phyloP scores from a whole-genome alignment of 2,888 invertebrate genomes.

The Hartigia nigra region DNA sequence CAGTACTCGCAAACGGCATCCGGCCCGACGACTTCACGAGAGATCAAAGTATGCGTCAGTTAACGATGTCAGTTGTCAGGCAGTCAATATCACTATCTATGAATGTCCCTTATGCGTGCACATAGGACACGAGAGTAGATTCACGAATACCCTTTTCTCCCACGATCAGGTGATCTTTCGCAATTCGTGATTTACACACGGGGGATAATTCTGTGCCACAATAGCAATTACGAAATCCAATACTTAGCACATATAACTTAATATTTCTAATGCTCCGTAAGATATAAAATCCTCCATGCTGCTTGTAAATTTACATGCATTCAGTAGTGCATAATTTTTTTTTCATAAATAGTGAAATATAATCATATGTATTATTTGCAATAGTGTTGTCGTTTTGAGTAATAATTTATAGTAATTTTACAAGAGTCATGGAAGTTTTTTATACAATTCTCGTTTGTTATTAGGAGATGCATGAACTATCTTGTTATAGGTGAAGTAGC shows the following conservation, averaged over 20 bases:
- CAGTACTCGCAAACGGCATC: conserved; percentile 48
- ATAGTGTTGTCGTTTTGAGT: background rate
- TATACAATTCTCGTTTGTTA: background rate
- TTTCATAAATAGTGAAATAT: background rate
- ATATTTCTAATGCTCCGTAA: conserved; percentile 13
- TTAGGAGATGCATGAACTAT: conserved; percentile 40
- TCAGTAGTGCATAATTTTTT: background rate
- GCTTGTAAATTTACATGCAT: conserved; percentile 12
- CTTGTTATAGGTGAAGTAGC: conserved; percentile 75
- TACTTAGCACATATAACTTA: conserved; percentile 20
- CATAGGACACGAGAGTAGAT: conserved; percentile 46
- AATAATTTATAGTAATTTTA: background rate
- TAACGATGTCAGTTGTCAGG: conserved; percentile 57
- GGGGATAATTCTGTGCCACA: conserved; percentile 15
- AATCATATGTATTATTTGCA: background rate
- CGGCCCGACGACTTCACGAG: conserved; percentile 46
- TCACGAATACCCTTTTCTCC: conserved; percentile 24
- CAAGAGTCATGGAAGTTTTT: background rate
- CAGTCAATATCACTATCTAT: conserved; percentile 53
- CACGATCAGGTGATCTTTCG: conserved; percentile 17
- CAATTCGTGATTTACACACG: conserved; percentile 17
- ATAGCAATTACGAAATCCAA: conserved; percentile 17
- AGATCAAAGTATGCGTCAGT: conserved; percentile 59
- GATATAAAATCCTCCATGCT: conserved; percentile 16
- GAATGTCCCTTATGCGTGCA: conserved; percentile 48